phyloP scores from a whole-genome alignment of 2,888 invertebrate genomes.

The Tetranychus truncatus region DNA sequence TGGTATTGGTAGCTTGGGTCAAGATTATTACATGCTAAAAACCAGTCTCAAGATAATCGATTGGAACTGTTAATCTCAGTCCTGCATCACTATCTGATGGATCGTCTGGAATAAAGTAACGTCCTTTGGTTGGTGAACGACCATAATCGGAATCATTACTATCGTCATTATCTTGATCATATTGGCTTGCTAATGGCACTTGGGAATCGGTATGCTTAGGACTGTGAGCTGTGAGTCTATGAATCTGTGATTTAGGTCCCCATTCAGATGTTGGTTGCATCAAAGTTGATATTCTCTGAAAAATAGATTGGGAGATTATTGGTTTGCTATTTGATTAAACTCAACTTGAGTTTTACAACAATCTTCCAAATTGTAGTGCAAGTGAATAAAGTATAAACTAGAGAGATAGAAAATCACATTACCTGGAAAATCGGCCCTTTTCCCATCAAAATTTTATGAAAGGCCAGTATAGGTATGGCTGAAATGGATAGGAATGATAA shows the following conservation, averaged over 20 bases:
- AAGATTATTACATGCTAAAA: conserved; percentile 12
- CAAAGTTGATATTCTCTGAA: conserved; percentile 21
- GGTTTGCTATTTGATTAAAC: neutral
- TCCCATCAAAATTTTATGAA: conserved; percentile 34
- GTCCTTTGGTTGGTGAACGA: neutral
- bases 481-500: conserved; percentile 50
- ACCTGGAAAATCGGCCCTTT: conserved; percentile 30
- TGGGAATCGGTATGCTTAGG: conserved; percentile 30
- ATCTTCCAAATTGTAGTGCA: too few species aligned
- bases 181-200: conserved; percentile 27
- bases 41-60: conserved; percentile 22
- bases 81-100: conserved; percentile 11
- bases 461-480: conserved; percentile 47
- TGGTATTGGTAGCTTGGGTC: too few species aligned
- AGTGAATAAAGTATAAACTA: too few species aligned
- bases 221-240: conserved; percentile 28
- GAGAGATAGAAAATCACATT: neutral
- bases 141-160: conserved; percentile 1
- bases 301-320: neutral
- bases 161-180: conserved; percentile 19
- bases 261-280: conserved; percentile 19
- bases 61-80: conserved; percentile 22
- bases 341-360: neutral
- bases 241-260: conserved; percentile 31
- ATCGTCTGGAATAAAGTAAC: neutral